Conservation (phyloP, 1,140 invertebrate species). For the Charaxes varanes region DNA sequence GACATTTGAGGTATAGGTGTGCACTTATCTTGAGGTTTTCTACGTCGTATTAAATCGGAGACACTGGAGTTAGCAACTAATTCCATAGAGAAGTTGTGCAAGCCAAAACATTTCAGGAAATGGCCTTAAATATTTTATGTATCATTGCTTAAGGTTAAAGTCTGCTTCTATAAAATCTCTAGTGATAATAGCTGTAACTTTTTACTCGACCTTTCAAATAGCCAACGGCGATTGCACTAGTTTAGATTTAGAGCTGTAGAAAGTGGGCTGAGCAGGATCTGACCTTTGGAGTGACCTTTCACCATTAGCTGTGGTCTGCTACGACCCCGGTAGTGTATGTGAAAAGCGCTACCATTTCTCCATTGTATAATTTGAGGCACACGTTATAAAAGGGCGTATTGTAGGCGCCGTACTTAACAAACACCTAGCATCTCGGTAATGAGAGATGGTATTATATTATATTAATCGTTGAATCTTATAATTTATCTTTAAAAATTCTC, state of each 20-base stretch:
- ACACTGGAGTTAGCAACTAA: too few relatives aligned
- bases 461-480: too few relatives aligned
- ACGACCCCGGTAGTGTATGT: slow-evolving; percentile 53
- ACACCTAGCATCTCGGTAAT: slow-evolving; percentile 4
- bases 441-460: slow-evolving; percentile 20
- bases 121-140: too few relatives aligned
- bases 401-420: slow-evolving; percentile 4
- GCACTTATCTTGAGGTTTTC: too few relatives aligned
- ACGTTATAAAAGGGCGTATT: slow-evolving; percentile 12
- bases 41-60: too few relatives aligned
- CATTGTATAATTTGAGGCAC: slow-evolving; percentile 10
- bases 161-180: slow-evolving; percentile 3
- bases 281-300: slow-evolving; percentile 60
- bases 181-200: slow-evolving; percentile 21
- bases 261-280: slow-evolving; percentile 50
- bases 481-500: too few relatives aligned
- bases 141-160: too few relatives aligned
- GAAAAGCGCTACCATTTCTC: slow-evolving; percentile 48
- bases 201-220: slow-evolving; percentile 33
- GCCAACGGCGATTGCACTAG: slow-evolving; percentile 48
- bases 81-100: too few relatives aligned
- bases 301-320: slow-evolving; percentile 44
- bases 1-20: too few relatives aligned
- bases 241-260: slow-evolving; percentile 53
- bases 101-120: too few relatives aligned